Percentiles rank a stretch among this genome's conserved stretches.
phyloP scores from a whole-genome alignment of 2,888 invertebrate genomes.

The Eumerus sabulonum region DNA sequence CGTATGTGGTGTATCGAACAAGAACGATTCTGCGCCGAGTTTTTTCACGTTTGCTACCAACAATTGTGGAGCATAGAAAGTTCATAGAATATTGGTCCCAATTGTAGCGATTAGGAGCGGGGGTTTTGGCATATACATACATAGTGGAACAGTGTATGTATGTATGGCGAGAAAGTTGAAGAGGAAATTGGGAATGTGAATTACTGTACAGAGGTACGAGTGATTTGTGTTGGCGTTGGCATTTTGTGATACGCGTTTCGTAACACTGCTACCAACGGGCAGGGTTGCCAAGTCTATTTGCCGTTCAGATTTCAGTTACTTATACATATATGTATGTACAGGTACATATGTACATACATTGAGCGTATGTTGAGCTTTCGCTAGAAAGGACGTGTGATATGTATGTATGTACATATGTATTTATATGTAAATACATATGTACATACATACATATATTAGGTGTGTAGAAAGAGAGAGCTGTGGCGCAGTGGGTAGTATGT shows the following conservation, averaged over 20 bases:
- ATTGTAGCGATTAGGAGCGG: neutral
- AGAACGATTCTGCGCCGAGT: constrained; percentile 2
- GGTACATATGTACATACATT: no score
- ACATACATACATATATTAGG: no score
- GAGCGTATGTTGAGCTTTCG: no score
- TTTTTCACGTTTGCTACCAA: constrained; percentile 5
- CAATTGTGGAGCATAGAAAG: constrained; percentile 11
- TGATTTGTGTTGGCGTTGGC: neutral
- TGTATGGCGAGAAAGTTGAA: neutral
- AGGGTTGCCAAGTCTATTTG: constrained; percentile 21
- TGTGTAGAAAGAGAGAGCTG: no score
- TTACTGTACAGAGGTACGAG: neutral
- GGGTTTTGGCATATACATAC: neutral
- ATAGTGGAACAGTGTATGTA: neutral
- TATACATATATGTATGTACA: neutral
- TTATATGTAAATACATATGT: no score
- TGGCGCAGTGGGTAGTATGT: no score
- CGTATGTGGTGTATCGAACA: neutral
- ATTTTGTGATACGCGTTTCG: neutral
- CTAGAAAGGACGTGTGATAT: no score
- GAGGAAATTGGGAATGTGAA: no score
- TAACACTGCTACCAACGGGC: constrained; percentile 14
- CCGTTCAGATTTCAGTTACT: no score
- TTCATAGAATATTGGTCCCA: constrained; percentile 6
- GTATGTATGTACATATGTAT: no score